Percentiles rank a stretch among this genome's conserved stretches.
These are phyloP conservation scores for Conops quadrifasciatus DNA, from an alignment of 2,888 invertebrate genomes.

Conservation along the genomic window DNA sequence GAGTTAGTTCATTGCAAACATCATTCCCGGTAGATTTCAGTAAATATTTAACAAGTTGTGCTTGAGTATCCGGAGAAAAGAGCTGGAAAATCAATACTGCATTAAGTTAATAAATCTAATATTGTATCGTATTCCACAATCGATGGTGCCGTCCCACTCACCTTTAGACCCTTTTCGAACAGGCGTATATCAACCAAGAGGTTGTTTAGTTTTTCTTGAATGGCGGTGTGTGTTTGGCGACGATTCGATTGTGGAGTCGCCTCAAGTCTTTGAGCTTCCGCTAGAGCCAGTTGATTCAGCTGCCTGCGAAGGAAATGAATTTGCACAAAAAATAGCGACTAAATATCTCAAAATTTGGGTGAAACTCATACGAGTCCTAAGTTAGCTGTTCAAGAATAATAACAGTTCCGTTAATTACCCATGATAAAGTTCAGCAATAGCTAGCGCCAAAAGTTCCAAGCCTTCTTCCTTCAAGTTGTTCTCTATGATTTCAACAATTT, in stretches of 20 bases:
- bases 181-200: conserved; percentile 78
- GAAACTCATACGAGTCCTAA: neutral
- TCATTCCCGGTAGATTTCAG: conserved; percentile 86
- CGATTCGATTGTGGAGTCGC: conserved; percentile 77
- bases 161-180: conserved; percentile 81
- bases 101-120: neutral
- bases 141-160: conserved; percentile 37
- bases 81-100: conserved; percentile 52
- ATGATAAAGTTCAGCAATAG: conserved; percentile 75
- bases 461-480: conserved; percentile 76
- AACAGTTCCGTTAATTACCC: conserved; percentile 64
- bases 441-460: conserved; percentile 74
- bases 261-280: conserved; percentile 77
- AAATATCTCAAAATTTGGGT: neutral
- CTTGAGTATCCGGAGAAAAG: conserved; percentile 72
- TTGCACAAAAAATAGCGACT: neutral
- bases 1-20: conserved; percentile 79
- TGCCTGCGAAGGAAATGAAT: conserved; percentile 63
- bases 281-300: conserved; percentile 74
- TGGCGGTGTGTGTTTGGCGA: conserved; percentile 80
- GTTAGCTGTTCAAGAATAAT: neutral
- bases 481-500: conserved; percentile 74
- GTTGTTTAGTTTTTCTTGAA: conserved; percentile 84
- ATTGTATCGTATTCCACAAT: neutral
- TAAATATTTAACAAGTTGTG: conserved; percentile 80